Percentiles rank a stretch among this genome's conserved stretches.
Conservation (phyloP, 2,888 invertebrate genomes). For the Dinocampus coccinellae region DNA sequence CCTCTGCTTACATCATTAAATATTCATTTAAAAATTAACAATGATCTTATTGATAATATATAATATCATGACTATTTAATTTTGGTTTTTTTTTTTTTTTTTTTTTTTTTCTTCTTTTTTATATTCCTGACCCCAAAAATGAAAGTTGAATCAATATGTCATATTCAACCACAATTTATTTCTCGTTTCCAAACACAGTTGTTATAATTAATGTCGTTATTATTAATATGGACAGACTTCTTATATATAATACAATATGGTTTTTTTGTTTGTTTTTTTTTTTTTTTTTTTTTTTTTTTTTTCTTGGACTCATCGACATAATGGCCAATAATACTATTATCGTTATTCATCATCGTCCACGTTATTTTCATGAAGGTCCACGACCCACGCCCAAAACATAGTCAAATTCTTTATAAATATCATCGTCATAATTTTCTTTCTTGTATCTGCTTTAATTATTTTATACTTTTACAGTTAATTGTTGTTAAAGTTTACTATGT, state of each 20-base stretch:
- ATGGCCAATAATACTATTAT: conserved; percentile 69
- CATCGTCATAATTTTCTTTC: conserved; percentile 33
- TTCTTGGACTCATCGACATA: conserved; percentile 68
- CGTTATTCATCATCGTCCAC: conserved; percentile 61
- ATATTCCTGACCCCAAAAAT: conserved; percentile 19
- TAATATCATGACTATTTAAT: conserved; percentile 1
- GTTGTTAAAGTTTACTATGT: conserved; percentile 22
- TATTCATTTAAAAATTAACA: conserved; percentile 28
- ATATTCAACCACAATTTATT: conserved; percentile 71
- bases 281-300: too few species aligned
- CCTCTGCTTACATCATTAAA: conserved; percentile 25
- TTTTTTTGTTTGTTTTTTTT: too few species aligned
- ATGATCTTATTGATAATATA: conserved; percentile 9
- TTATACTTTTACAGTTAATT: conserved; percentile 19
- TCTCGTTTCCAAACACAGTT: conserved; percentile 71
- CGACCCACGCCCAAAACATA: not conserved
- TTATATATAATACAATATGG: conserved; percentile 70
- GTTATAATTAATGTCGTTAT: conserved; percentile 69
- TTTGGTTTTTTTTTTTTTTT: not conserved
- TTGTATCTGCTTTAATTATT: conserved; percentile 13
- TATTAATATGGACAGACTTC: conserved; percentile 70
- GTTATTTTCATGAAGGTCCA: conserved; percentile 8
- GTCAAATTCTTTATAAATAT: conserved; percentile 28
- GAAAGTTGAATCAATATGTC: conserved; percentile 51
- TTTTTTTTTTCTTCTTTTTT: not conserved